Base-by-base conservation (phyloP, 2,113 vertebrate genomes). In the Dasypus novemcinctus region DNA sequence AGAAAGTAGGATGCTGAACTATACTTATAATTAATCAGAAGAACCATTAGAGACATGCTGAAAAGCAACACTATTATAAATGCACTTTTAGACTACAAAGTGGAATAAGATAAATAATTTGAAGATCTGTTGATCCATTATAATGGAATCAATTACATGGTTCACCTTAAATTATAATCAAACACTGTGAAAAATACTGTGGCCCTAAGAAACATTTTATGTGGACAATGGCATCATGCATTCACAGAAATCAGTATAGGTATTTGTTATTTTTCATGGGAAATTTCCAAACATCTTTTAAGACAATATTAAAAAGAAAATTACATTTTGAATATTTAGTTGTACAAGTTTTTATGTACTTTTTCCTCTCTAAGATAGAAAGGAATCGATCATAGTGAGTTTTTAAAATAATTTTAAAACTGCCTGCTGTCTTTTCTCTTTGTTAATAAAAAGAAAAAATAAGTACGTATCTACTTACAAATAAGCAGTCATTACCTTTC, bases 11-110 rank as follows among this genome's bases (percentile, higher is more conserved):
- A 75, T 94, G 41, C 59, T 78, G 20, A 95, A 36, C 38, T 63
- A 93, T n/a, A 86, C 29, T 90, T 87, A 97, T 66, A 96, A 72
- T 96, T 84, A 96, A 90, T 95, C 78, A 94, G 85, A 41, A 69
- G 69, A 93, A 74, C 38, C 68, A 20, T 82, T 82, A 81, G 68
- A 94, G 72, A 88, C 57, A 61, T 59, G n/a, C 86, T 85, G 95
- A 86, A 94, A 97, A 93, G 80, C 88, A 95, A 66, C 69, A 52
- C 80, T 83, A 87, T 95, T 94, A 86, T 41, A 68, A 29, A 66
- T 87, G 46, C 21, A 75, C 43, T 91, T 93, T 94, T 82, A 89
- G 91, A 93, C 31, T 74, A 38, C 52, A 95, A 61, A 83, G 38
- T 95, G 43, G 96, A 96, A 95, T 96, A 95, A 87, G 41, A 52